phyloP scores from a whole-genome alignment of 2,797 vertebrate species.

The Sebastes trivittatus region DNA sequence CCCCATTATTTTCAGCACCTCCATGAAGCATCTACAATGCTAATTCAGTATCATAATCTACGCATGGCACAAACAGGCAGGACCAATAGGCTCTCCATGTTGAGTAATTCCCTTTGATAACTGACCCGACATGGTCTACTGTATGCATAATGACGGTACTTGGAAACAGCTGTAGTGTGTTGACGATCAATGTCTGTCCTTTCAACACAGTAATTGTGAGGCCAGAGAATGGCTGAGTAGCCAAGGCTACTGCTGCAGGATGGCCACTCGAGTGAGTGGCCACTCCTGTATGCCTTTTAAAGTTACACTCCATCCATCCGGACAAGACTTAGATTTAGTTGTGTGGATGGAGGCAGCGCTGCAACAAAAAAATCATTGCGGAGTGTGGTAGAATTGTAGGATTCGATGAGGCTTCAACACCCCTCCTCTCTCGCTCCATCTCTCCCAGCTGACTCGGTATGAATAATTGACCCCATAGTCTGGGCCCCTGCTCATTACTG shows the following conservation, averaged over 20 bases:
- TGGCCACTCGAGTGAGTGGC: slow-evolving; percentile 56
- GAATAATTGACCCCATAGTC: slow-evolving; percentile 87
- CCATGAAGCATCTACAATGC: slow-evolving; percentile 35
- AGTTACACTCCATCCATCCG: slow-evolving; percentile 71
- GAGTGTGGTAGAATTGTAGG: slow-evolving; percentile 53
- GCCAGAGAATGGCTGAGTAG: slow-evolving; percentile 73
- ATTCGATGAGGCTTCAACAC: slow-evolving; percentile 69
- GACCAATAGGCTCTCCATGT: background rate
- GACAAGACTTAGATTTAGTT: slow-evolving; percentile 69
- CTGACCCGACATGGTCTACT: slow-evolving; percentile 30
- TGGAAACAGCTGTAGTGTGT: slow-evolving; percentile 49
- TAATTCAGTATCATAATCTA: slow-evolving; percentile 31
- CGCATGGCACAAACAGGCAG: slow-evolving; percentile 17
- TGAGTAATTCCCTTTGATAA: slow-evolving; percentile 61
- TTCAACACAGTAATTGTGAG: slow-evolving; percentile 69
- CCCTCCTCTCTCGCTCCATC: slow-evolving; percentile 68
- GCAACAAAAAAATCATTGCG: slow-evolving; percentile 67
- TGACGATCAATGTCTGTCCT: slow-evolving; percentile 61
- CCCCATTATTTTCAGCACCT: slow-evolving; percentile 5
- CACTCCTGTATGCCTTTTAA: slow-evolving; percentile 81
- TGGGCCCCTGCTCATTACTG: slow-evolving; percentile 84
- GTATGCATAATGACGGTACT: slow-evolving; percentile 51
- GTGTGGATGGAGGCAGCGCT: slow-evolving; percentile 66
- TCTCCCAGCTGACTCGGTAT: slow-evolving; percentile 81
- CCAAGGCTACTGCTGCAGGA: slow-evolving; percentile 39